Conservation (phyloP, 1,140 invertebrate genomes). For the Temnothorax nylanderi region DNA sequence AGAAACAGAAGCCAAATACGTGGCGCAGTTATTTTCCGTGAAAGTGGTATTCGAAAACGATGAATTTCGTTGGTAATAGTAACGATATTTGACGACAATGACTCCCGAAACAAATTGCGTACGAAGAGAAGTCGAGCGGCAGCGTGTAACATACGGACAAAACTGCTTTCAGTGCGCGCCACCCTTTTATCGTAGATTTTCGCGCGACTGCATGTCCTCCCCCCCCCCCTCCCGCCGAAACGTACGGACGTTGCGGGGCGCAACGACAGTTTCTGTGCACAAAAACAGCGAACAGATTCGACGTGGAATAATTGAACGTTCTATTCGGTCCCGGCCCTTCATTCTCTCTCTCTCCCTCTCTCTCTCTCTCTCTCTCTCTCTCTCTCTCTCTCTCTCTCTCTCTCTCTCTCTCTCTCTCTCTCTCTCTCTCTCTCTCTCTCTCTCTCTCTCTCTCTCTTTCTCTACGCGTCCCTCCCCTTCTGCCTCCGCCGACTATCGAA, state of each 20-base stretch:
- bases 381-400: not conserved
- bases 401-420: not conserved
- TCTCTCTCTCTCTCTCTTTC: too few relatives aligned
- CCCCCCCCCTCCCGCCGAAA: too few relatives aligned
- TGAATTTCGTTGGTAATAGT: constrained; percentile 7
- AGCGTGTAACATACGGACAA: constrained; percentile 32
- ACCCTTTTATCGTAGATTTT: constrained; percentile 60
- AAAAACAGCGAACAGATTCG: constrained; percentile 55
- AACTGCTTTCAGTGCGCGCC: constrained; percentile 41
- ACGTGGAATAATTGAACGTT: constrained; percentile 63
- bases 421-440: not conserved
- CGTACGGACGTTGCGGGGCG: constrained; percentile 6
- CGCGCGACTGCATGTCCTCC: constrained; percentile 27
- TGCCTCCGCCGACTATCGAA: not conserved
- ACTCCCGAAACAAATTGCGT: constrained; percentile 32
- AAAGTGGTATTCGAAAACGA: constrained; percentile 1
- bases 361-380: not conserved
- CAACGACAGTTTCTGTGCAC: constrained; percentile 34
- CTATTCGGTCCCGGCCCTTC: constrained; percentile 24
- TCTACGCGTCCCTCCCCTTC: not conserved
- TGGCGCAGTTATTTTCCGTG: not conserved
- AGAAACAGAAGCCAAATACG: not conserved
- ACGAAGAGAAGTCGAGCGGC: constrained; percentile 27
- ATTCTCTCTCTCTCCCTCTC: not conserved
- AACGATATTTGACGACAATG: constrained; percentile 41